phyloP scores from a whole-genome alignment of 2,113 vertebrate genomes.

The Brachypteracias leptosomus region DNA sequence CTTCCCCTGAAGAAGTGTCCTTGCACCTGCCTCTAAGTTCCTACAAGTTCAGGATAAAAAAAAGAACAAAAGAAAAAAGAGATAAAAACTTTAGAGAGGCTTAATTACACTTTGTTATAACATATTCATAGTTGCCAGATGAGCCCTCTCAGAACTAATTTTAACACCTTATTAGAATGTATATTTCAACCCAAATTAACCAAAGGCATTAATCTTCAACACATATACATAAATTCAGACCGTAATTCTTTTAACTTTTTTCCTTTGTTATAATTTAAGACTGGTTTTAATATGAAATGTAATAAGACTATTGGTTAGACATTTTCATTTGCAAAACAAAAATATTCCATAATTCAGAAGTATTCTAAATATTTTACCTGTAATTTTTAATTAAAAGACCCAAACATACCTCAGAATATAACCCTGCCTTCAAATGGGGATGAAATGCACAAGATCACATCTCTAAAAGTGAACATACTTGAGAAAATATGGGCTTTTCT shows the following conservation, averaged over 20 bases:
- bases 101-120: conserved; percentile 30
- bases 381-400: conserved; percentile 6
- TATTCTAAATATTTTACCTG: conserved; percentile 41
- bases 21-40: not conserved
- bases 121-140: conserved; percentile 38
- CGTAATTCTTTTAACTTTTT: not conserved
- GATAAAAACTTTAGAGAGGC: conserved; percentile 11
- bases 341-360: conserved; percentile 20
- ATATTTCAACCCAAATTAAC: conserved; percentile 27
- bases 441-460: not conserved
- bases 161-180: conserved; percentile 36
- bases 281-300: conserved; percentile 13
- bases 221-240: not conserved
- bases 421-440: not conserved
- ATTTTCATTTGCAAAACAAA: conserved; percentile 38
- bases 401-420: not conserved
- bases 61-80: not conserved
- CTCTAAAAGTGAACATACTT: not conserved
- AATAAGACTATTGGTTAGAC: not conserved
- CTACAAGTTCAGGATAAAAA: not conserved
- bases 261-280: not conserved
- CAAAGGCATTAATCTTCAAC: conserved; percentile 34
- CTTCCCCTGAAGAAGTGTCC: not conserved
- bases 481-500: not conserved
- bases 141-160: conserved; percentile 35